Evolutionary conservation across 2,888 invertebrate species (phyloP).

Genomic region (Sesia bembeciformis): DNA sequence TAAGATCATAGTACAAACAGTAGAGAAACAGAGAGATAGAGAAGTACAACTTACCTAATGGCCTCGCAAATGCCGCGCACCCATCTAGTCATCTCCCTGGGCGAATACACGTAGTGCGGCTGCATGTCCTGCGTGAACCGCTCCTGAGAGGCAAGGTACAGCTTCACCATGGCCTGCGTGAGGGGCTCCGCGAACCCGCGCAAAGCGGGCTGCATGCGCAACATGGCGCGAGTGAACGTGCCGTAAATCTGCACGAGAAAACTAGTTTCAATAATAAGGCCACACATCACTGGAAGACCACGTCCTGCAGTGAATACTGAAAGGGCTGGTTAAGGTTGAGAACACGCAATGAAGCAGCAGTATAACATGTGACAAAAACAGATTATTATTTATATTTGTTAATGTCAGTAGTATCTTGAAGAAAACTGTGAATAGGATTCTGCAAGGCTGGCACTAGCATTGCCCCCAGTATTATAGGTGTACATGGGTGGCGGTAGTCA

Average conservation of each 20-base stretch:
- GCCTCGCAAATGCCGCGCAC: constrained; percentile 99
- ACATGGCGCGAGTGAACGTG: constrained; percentile 98
- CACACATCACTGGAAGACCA: not conserved
- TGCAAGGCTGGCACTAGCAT: too few species aligned
- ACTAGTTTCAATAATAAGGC: not conserved
- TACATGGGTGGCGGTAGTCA: too few species aligned
- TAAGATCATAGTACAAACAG: too few species aligned
- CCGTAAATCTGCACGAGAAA: constrained; percentile 86
- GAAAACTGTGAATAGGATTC: too few species aligned
- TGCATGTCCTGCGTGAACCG: constrained; percentile 99
- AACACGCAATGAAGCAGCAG: too few species aligned
- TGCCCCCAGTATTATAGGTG: too few species aligned
- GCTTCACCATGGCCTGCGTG: constrained; percentile 99
- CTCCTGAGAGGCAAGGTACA: constrained; percentile 97
- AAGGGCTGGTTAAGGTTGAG: not conserved
- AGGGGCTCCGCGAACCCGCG: constrained; percentile 96
- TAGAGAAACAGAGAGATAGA: not conserved
- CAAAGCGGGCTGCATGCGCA: constrained; percentile 92
- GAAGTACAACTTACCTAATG: constrained; percentile 72
- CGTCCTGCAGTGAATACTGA: not conserved
- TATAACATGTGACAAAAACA: too few species aligned
- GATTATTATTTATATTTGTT: too few species aligned
- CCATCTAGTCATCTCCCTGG: constrained; percentile 99
- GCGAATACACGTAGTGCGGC: constrained; percentile 99
- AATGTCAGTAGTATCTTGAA: too few species aligned